A percentile compares a stretch with the other conserved stretches of the same genome.
Conservation (phyloP, 2,113 vertebrate species). For the Agelaius tricolor region DNA sequence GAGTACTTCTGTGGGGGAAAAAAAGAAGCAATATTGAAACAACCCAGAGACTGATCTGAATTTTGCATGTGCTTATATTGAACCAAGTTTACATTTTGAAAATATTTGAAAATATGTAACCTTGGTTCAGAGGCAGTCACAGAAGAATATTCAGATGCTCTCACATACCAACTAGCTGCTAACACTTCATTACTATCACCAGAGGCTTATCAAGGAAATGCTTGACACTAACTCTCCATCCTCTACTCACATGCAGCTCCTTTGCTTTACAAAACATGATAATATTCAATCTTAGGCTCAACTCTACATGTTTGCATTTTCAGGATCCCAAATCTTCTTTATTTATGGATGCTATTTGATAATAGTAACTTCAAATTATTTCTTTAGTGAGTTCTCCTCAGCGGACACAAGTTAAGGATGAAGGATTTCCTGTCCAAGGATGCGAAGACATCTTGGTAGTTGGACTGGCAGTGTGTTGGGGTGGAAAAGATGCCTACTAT, state of each 20-base stretch:
- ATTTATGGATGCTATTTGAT: background rate
- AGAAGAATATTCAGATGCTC: background rate
- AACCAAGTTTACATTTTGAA: background rate
- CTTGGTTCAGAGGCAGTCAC: background rate
- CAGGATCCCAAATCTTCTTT: background rate
- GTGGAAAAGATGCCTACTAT: conserved; percentile 92
- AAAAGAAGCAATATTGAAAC: background rate
- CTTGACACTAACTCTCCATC: background rate
- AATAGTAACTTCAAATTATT: conserved; percentile 9
- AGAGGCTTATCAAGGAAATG: background rate
- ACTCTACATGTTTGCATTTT: background rate
- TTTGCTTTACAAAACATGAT: background rate
- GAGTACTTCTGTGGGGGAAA: background rate
- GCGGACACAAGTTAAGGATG: conserved; percentile 23
- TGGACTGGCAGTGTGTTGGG: conserved; percentile 94
- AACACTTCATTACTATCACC: background rate
- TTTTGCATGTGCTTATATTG: background rate
- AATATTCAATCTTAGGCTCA: background rate
- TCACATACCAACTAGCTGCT: background rate
- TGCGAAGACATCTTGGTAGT: conserved; percentile 80
- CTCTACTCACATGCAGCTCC: background rate
- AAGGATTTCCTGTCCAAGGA: conserved; percentile 84
- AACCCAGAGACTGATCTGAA: background rate
- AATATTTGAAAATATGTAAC: background rate
- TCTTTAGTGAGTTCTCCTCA: conserved; percentile 54